Evolutionary conservation across 2,888 invertebrate species (phyloP), one percentile per base, ranked within the genome.

Genomic region (Adela reaumurella): DNA sequence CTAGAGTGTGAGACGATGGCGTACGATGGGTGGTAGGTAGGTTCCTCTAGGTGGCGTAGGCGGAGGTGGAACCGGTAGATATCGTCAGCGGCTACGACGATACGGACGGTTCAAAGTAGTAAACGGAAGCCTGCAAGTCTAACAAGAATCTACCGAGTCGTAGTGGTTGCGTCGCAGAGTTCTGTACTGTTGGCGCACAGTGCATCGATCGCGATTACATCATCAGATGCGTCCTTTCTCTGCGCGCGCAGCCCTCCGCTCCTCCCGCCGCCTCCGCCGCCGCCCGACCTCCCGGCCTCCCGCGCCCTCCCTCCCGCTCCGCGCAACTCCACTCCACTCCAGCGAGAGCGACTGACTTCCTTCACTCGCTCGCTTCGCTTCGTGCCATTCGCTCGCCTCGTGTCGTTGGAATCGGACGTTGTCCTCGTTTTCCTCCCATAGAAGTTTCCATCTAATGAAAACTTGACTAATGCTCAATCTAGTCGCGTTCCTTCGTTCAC

Each of bases 201-300:
- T 74, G 72, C 76, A 78, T 78, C 74, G 78, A 78, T 77, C 74
- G 77, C 65, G 69, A 71, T 78, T 78, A 76, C 77, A 74, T 78
- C 77, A 77, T 64, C 69, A 68, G 67, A 70, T 63, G 69, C 70
- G 71, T 70, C 73, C 76, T 73, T 74, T 74, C 74, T 71, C 72
- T 74, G 76, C 73, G 77, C 71, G 74, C 77, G 74, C 77, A 69
- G 62, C 59, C 55, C 63, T 60, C 63, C 61, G 52, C 54, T 59
- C 60, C 60, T 58, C 56, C 54, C 50, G 49, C 51, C 49, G 19
- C 45, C 43, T 43, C 50, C 51, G 48, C 53, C 53, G 50, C 35
- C 35, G 35, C 35, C 3, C 35, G 24, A 60, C 58, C 56, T 54
- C 50, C 49, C 50, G 48, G 19, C 46, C 43, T 44, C 49, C 51